Evolutionary conservation across 2,113 vertebrate species (phyloP).

Genomic region (Amphilophus citrinellus): DNA sequence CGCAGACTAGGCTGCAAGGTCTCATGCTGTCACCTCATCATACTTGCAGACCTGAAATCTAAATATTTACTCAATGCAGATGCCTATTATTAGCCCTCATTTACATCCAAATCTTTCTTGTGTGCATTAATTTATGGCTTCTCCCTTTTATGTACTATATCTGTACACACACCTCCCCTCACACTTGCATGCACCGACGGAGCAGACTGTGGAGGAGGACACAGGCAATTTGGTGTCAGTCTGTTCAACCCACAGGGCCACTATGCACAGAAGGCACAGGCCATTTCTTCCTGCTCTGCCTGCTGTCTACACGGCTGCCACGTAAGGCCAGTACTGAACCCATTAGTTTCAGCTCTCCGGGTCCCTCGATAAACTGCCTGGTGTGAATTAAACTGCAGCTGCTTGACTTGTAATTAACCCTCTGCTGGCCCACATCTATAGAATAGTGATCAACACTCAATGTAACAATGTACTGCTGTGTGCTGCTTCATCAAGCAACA

Average conservation of each 20-base stretch:
- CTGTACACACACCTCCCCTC: constrained; percentile 1
- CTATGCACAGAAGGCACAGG: constrained; percentile 41
- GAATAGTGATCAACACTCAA: constrained; percentile 20
- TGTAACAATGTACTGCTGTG: neutral
- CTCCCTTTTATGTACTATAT: neutral
- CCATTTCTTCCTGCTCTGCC: constrained; percentile 46
- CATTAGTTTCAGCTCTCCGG: constrained; percentile 34
- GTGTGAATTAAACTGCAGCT: constrained; percentile 32
- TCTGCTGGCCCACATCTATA: neutral
- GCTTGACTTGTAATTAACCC: constrained; percentile 41
- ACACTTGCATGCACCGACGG: constrained; percentile 29
- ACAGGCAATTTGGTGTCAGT: constrained; percentile 65
- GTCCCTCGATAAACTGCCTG: constrained; percentile 2
- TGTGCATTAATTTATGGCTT: neutral
- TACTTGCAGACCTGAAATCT: neutral
- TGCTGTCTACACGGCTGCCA: constrained; percentile 58
- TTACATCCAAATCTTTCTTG: neutral
- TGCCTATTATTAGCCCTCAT: constrained; percentile 7
- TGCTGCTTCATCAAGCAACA: constrained; percentile 10
- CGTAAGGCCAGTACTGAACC: constrained; percentile 9
- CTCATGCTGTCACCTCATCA: constrained; percentile 18
- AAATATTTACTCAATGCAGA: neutral
- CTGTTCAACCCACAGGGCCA: constrained; percentile 65
- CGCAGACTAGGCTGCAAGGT: constrained; percentile 5
- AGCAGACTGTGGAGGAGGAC: constrained; percentile 64